Conservation (phyloP, 2,113 vertebrate genomes). For the Pangasianodon hypophthalmus region DNA sequence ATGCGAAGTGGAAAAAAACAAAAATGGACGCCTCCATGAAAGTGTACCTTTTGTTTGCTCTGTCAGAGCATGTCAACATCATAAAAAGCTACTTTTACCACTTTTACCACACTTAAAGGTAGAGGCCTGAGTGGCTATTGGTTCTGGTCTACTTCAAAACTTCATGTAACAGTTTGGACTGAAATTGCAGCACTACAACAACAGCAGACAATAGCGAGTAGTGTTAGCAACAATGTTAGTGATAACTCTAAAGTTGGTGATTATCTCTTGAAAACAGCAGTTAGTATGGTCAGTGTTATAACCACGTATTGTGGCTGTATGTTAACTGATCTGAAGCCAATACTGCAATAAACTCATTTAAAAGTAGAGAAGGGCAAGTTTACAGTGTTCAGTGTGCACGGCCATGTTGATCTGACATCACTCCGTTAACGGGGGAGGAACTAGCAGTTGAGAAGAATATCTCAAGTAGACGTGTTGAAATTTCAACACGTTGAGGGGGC, state of each 20-base stretch:
- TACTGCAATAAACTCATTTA: neutral
- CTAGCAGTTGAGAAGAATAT: neutral
- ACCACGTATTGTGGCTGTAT: neutral
- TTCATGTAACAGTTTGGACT: neutral
- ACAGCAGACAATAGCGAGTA: too few relatives aligned
- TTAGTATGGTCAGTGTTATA: neutral
- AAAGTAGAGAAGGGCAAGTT: neutral
- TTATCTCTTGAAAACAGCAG: neutral
- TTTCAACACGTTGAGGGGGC: neutral
- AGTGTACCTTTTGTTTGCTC: neutral
- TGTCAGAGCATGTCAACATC: neutral
- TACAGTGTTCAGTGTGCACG: neutral
- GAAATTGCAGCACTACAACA: neutral
- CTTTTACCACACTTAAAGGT: neutral
- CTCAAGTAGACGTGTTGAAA: neutral
- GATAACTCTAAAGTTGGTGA: too few relatives aligned
- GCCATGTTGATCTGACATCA: neutral
- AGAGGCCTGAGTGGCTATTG: neutral
- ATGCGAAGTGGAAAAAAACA: neutral
- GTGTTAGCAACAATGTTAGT: neutral
- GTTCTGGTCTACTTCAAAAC: neutral
- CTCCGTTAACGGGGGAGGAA: neutral
- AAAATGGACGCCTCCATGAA: neutral
- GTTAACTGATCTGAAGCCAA: neutral
- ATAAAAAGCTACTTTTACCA: neutral